Conservation (phyloP, 1,140 invertebrate genomes). For the Oreohelix idahoensis region DNA sequence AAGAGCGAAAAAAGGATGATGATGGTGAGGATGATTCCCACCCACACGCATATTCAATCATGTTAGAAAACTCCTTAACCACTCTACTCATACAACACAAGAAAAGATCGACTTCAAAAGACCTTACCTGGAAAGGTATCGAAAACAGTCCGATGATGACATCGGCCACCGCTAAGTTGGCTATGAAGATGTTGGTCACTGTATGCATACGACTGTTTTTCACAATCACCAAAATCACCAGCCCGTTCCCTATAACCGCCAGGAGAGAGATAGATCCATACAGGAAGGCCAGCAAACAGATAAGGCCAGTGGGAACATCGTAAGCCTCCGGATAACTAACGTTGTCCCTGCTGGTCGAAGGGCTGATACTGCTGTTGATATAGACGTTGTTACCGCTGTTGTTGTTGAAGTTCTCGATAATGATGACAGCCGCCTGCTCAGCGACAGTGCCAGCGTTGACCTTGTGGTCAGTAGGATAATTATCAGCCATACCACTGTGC, state of each 20-base stretch:
- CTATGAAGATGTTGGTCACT: slow-evolving; percentile 86
- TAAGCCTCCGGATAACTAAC: slow-evolving; percentile 70
- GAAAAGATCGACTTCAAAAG: too few relatives aligned
- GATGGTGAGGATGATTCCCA: too few relatives aligned
- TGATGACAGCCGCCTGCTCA: background rate
- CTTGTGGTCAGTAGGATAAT: background rate
- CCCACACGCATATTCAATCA: too few relatives aligned
- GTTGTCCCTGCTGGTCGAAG: background rate
- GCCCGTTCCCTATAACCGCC: slow-evolving; percentile 84
- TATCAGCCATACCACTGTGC: background rate
- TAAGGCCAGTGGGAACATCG: slow-evolving; percentile 82
- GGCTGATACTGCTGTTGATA: background rate
- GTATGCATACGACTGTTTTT: slow-evolving; percentile 80
- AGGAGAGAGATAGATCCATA: slow-evolving; percentile 86
- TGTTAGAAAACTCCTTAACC: too few relatives aligned
- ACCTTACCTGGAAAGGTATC: slow-evolving; percentile 79
- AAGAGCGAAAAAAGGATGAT: too few relatives aligned
- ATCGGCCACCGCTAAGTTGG: slow-evolving; percentile 67
- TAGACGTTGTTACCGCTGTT: background rate
- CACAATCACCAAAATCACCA: slow-evolving; percentile 87
- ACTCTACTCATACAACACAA: too few relatives aligned
- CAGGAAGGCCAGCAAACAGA: slow-evolving; percentile 82
- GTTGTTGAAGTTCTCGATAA: slow-evolving; percentile 4
- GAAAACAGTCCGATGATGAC: slow-evolving; percentile 66
- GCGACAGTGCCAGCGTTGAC: background rate